Evolutionary conservation across 2,113 vertebrate genomes (phyloP).

Genomic region (Chloebia gouldiae): DNA sequence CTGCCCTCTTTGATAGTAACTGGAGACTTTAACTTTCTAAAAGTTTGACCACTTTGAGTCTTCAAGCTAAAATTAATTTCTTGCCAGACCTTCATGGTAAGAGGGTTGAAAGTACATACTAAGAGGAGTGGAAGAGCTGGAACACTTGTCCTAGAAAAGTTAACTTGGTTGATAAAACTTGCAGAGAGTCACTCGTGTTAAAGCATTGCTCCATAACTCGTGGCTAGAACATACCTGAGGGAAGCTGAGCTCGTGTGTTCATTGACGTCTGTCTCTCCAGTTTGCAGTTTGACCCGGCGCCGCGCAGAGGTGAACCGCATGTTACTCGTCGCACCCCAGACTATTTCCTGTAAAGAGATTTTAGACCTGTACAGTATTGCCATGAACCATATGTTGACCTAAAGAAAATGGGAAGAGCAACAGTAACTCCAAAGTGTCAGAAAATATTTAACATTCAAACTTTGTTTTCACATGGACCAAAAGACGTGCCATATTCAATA

Average conservation of each 20-base stretch:
- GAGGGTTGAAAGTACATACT: not conserved
- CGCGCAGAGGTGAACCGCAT: slow-evolving; percentile 96
- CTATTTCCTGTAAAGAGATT: slow-evolving; percentile 94
- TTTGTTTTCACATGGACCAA: slow-evolving; percentile 89
- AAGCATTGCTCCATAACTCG: not conserved
- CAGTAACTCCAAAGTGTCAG: slow-evolving; percentile 85
- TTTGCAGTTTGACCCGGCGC: slow-evolving; percentile 98
- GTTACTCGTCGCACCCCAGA: slow-evolving; percentile 97
- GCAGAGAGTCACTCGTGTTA: not conserved
- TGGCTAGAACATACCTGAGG: fast-evolving
- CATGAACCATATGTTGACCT: slow-evolving; percentile 82
- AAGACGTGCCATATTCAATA: slow-evolving; percentile 90
- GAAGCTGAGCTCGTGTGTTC: not conserved
- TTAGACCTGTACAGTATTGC: slow-evolving; percentile 86
- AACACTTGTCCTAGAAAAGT: not conserved
- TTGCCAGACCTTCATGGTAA: not conserved
- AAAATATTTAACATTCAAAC: slow-evolving; percentile 87
- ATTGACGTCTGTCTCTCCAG: slow-evolving; percentile 65
- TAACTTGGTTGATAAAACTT: not conserved
- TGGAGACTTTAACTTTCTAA: not conserved
- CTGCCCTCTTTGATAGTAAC: not conserved
- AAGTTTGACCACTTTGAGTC: not conserved
- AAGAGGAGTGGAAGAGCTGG: not conserved
- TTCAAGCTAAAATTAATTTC: not conserved
- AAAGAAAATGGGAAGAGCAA: slow-evolving; percentile 79